Evolutionary conservation across 2,888 invertebrate genomes (phyloP).

Genomic region (Dermolepida albohirtum): DNA sequence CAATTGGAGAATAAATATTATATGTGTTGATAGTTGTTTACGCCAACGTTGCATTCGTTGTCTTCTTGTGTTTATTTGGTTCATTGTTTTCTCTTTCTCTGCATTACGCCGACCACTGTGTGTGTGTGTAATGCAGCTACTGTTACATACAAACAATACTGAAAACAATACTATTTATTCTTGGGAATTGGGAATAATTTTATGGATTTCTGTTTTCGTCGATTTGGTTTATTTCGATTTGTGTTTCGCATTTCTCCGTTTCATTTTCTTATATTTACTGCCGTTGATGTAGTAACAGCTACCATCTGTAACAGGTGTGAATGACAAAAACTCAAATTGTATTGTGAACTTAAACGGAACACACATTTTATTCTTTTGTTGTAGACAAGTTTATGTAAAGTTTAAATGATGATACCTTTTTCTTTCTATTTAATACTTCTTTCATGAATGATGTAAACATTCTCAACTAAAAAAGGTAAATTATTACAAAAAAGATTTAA

Average conservation of each 20-base stretch:
- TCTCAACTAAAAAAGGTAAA: no score
- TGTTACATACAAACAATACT: constrained; percentile 26
- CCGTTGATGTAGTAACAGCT: not conserved
- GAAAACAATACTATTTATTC: constrained; percentile 37
- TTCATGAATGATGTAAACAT: no score
- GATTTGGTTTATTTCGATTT: constrained; percentile 16
- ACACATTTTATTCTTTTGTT: not conserved
- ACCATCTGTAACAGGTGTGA: not conserved
- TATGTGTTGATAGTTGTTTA: constrained; percentile 38
- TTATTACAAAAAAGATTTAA: no score
- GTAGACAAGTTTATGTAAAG: no score
- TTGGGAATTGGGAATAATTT: constrained; percentile 27
- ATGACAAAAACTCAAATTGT: not conserved
- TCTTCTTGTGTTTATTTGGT: constrained; percentile 6
- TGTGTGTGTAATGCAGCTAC: constrained; percentile 16
- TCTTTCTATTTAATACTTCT: no score
- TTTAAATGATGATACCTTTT: no score
- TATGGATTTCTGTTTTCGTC: constrained; percentile 17
- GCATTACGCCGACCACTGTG: constrained; percentile 27
- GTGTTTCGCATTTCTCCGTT: not conserved
- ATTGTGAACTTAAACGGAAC: not conserved
- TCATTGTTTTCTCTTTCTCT: constrained; percentile 30
- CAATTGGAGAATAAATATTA: constrained; percentile 41
- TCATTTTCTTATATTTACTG: not conserved
- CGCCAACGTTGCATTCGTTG: constrained; percentile 19